Evolutionary conservation across 1,140 invertebrate species (phyloP), one percentile per base, ranked within the genome.

Genomic region (Drosophila jambulina): DNA sequence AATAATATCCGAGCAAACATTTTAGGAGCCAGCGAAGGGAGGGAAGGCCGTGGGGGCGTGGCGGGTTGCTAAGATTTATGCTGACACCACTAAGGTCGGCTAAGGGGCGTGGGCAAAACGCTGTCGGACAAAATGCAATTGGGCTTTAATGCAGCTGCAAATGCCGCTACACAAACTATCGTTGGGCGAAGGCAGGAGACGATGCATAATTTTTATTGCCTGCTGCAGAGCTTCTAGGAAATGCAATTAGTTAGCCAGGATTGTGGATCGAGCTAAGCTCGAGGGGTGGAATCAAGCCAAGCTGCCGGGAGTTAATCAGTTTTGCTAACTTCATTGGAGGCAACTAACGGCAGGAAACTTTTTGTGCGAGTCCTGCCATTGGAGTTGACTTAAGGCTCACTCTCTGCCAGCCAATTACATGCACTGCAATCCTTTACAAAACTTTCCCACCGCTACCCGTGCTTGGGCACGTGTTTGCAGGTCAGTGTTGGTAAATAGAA

Each of bases 231-330:
- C 40, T 21, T 58, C 36, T 9, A 21, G 49, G n/a, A 75, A 78
- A 82, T 82, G 74, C 59, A 82, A 82, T 82, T 82, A 82, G 64
- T 54, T 29, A 45, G 56, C 61, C 36, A 5, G 46, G 23, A 49
- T 53, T 40, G 43, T 42, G 46, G 15, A 43, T 51, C 19, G 29
- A 42, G 60, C 58, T 61, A n/a, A n/a, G n/a, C 38, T 12, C 13
- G 19, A 36, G 53, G 58, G 12, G 56, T 65, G 40, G 63, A 74
- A 81, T 71, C 75, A 56, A 62, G 75, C 70, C 40, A 46, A 68
- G 76, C 53, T 78, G 74, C 84, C 48, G 69, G 56, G 85, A 88
- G 81, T 90, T 88, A 88, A 88, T 88, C 84, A 88, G 84, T 85
- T 88, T 88, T 71, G 69, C 80, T 80, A 87, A 88, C 83, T 87